Conservation (phyloP, 1,140 invertebrate species). For the Propsilocerus akamusi region DNA sequence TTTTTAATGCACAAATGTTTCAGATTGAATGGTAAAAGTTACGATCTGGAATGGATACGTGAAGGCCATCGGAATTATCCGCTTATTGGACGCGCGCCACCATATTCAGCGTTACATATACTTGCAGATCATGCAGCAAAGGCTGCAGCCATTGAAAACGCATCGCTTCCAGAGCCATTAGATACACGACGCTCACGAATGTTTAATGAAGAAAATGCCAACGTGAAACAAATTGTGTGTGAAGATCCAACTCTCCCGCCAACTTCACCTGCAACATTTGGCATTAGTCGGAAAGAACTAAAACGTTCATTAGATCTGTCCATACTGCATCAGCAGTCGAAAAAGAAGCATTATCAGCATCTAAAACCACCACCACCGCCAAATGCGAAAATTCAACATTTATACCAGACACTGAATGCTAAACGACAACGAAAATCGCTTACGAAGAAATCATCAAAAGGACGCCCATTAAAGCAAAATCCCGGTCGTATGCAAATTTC, state of each 20-base stretch:
- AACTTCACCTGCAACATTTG: background rate
- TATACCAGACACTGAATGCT: background rate
- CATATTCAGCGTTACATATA: constrained; percentile 65
- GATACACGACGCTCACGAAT: constrained; percentile 11
- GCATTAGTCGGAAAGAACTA: background rate
- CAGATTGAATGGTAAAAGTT: constrained; percentile 63
- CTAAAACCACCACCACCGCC: background rate
- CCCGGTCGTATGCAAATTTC: background rate
- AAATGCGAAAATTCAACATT: background rate
- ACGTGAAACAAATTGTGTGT: background rate
- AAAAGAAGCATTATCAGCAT: background rate
- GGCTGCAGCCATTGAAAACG: constrained; percentile 27
- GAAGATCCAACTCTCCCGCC: background rate
- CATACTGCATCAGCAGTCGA: background rate
- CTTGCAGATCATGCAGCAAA: constrained; percentile 51
- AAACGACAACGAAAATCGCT: background rate
- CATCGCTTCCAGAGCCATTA: constrained; percentile 22
- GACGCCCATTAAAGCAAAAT: background rate
- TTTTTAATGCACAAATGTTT: constrained; percentile 16
- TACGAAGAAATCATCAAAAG: background rate
- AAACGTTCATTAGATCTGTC: background rate
- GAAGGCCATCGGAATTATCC: constrained; percentile 69
- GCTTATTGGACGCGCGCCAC: constrained; percentile 56
- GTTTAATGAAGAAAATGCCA: background rate
- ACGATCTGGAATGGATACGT: constrained; percentile 63